phyloP scores from a whole-genome alignment of 2,113 vertebrate species.

The Silurus glanis region DNA sequence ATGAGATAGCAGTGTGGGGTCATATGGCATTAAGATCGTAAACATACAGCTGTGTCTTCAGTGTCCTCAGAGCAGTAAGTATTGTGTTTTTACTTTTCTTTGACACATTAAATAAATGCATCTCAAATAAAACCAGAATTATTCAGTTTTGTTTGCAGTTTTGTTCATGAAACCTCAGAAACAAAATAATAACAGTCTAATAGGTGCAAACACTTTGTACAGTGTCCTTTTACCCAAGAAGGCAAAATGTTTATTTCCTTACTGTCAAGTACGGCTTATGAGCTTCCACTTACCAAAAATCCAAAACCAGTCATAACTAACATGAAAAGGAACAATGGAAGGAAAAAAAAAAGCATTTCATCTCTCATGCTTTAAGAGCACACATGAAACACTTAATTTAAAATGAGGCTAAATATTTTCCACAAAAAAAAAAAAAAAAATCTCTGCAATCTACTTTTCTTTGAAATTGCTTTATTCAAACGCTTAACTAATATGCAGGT shows the following conservation, averaged over 20 bases:
- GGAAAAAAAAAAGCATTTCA: constrained; percentile 3
- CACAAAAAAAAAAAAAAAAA: constrained; percentile 32
- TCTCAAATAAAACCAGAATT: background rate
- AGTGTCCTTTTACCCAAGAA: background rate
- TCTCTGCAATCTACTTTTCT: constrained; percentile 48
- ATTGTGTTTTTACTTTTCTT: background rate
- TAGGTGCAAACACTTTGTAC: background rate
- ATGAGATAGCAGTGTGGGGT: background rate
- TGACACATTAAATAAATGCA: background rate
- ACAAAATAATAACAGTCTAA: background rate
- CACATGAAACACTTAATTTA: background rate
- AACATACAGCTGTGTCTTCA: background rate
- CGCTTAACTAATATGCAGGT: constrained; percentile 46
- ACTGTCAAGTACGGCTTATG: background rate
- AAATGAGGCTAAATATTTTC: background rate
- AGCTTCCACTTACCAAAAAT: background rate
- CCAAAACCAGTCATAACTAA: background rate
- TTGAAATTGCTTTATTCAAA: constrained; percentile 63
- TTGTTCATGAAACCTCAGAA: background rate
- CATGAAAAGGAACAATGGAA: background rate
- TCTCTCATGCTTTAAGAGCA: constrained; percentile 12
- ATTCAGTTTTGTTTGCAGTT: background rate
- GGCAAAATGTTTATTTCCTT: background rate
- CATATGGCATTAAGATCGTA: background rate
- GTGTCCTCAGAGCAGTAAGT: background rate